A percentile compares a stretch with the other conserved stretches of the same genome.
Conservation (phyloP, 2,113 vertebrate species). For the Chaetura pelagica region DNA sequence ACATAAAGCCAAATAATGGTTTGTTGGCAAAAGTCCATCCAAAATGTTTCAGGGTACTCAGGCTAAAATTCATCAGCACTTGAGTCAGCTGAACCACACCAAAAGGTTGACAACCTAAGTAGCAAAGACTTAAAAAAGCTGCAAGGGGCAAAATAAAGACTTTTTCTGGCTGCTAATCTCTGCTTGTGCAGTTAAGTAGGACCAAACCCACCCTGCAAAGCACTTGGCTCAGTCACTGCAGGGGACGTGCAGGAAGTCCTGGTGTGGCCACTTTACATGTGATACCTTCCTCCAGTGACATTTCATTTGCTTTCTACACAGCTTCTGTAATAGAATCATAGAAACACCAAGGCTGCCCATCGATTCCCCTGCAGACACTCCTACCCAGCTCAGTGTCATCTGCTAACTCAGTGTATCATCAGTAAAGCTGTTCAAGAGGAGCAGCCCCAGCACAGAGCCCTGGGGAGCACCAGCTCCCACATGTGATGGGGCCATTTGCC, state of each 20-base stretch:
- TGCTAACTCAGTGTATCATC: too few species aligned
- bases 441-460: too few species aligned
- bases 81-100: background rate
- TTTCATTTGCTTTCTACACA: background rate
- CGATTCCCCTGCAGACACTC: too few species aligned
- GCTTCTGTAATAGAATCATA: background rate
- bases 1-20: background rate
- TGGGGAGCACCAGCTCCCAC: background rate
- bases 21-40: background rate
- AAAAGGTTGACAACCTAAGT: background rate
- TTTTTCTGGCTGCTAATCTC: background rate
- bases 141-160: background rate
- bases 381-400: too few species aligned
- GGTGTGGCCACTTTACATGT: background rate
- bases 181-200: background rate
- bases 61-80: too few species aligned
- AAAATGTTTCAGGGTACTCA: too few species aligned
- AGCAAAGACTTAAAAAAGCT: background rate
- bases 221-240: accelerated
- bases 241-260: background rate
- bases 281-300: background rate
- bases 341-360: too few species aligned
- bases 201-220: background rate
- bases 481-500: background rate
- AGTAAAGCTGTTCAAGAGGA: too few species aligned